Base-by-base conservation (phyloP, 2,888 invertebrate species). In the Chymomyza fuscimana region DNA sequence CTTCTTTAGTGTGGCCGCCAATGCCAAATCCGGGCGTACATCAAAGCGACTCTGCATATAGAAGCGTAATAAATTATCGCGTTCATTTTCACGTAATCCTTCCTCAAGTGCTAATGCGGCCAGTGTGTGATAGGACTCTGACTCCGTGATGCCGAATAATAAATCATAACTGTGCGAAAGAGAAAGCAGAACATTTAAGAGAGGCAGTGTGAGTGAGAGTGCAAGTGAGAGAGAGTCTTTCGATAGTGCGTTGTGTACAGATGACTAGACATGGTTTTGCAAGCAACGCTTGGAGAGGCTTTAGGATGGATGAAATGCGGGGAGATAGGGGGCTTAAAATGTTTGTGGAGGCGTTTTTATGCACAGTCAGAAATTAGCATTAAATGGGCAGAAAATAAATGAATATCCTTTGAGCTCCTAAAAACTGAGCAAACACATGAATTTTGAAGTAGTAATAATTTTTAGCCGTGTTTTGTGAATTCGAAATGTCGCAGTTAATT, bases 101-200 rank as follows among this genome's bases (percentile, higher is more conserved):
- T 95, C 94, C 70, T 94, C 93, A 29, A 96, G 91, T 74, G 95
- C 95, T 82, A 85, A 85, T 16, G 95, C 95, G 65, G 95, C 95
- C 77, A 97, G 93, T 74, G 95, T 93, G 89, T 96, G 95, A 89
- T 96, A 95, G 83, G 95, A 95, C 90, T 97, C 97, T 78, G 95
- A 92, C 91, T 97, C 96, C 19, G 97, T 96, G 67, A 97, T 94
- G 25, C 98, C 98, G 87, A 96, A 96, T 91, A 98, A 93, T 78
- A 98, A 93, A 91, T 97, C 97, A 91, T 96, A 97, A 85, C 96
- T 96, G 91, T 63, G 90, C 81, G 59, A 81, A 60, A 59, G 22
- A 60, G 32, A 66, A 16, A 50, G 46, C 29, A 62, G 58, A 58
- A 46, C 40, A 51, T 16, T 51, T 51, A 63, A 25, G 58, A 25